Conservation (phyloP, 2,888 invertebrate genomes). For the Meliscaeva auricollis region DNA sequence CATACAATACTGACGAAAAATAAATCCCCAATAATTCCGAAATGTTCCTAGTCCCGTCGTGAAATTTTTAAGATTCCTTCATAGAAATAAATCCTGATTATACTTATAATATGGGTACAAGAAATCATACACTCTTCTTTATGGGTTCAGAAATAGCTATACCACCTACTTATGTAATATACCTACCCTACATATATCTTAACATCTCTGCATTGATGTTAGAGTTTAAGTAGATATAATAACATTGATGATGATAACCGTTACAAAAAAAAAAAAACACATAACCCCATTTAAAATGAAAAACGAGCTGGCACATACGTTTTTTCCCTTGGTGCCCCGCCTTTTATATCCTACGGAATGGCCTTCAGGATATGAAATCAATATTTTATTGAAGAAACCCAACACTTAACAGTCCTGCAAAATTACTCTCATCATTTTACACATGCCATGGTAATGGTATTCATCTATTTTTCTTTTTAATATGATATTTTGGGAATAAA, state of each 20-base stretch:
- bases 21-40: too few relatives aligned
- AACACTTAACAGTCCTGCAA: slow-evolving; percentile 31
- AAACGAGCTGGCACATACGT: background rate
- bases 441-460: slow-evolving; percentile 26
- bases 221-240: slow-evolving; percentile 7
- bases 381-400: slow-evolving; percentile 63
- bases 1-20: too few relatives aligned
- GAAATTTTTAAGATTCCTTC: too few relatives aligned
- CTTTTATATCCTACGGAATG: slow-evolving; percentile 6
- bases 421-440: slow-evolving; percentile 31
- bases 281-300: slow-evolving; percentile 19
- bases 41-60: too few relatives aligned
- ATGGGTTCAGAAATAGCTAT: too few relatives aligned
- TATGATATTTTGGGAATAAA: background rate
- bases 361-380: slow-evolving; percentile 57
- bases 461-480: slow-evolving; percentile 23
- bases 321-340: background rate
- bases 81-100: too few relatives aligned
- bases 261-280: slow-evolving; percentile 6
- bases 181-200: too few relatives aligned
- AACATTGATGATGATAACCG: slow-evolving; percentile 16
- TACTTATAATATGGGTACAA: too few relatives aligned
- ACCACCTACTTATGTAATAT: too few relatives aligned
- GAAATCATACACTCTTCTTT: too few relatives aligned
- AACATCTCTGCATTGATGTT: background rate